Conservation (phyloP, 2,797 vertebrate genomes). For the Uromys caudimaculatus region DNA sequence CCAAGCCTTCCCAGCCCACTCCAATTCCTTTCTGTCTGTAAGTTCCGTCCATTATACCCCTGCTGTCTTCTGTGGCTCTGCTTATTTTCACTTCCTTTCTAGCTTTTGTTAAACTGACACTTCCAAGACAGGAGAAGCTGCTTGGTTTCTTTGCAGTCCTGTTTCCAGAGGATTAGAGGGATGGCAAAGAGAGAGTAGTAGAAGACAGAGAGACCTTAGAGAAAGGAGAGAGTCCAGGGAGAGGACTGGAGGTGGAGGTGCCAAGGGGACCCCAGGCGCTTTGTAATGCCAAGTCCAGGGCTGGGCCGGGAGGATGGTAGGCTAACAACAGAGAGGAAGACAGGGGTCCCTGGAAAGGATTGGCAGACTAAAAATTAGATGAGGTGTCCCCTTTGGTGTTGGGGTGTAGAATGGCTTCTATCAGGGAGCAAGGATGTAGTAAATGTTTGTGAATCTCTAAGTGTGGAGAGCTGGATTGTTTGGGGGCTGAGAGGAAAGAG, state of each 20-base stretch:
- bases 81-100: not conserved
- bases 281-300: not conserved
- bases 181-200: not conserved
- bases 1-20: not conserved
- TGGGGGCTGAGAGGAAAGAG: not conserved
- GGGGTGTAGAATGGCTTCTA: not conserved
- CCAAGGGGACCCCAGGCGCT: not conserved
- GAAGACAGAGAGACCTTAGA: not conserved
- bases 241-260: not conserved
- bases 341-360: not conserved
- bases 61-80: not conserved
- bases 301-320: not conserved
- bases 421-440: not conserved
- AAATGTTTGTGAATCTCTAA: slow-evolving; percentile 2
- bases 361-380: not conserved
- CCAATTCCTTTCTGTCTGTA: not conserved
- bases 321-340: not conserved
- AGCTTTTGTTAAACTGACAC: not conserved
- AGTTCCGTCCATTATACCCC: not conserved
- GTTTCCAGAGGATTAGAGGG: not conserved
- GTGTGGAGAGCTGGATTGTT: not conserved
- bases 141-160: slow-evolving; percentile 32
- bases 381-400: not conserved
- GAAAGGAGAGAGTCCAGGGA: not conserved
- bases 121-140: not conserved